A percentile compares a stretch with the other conserved stretches of the same genome.
phyloP scores from a whole-genome alignment of 1,140 invertebrate genomes.

The Olivierus martensii region DNA sequence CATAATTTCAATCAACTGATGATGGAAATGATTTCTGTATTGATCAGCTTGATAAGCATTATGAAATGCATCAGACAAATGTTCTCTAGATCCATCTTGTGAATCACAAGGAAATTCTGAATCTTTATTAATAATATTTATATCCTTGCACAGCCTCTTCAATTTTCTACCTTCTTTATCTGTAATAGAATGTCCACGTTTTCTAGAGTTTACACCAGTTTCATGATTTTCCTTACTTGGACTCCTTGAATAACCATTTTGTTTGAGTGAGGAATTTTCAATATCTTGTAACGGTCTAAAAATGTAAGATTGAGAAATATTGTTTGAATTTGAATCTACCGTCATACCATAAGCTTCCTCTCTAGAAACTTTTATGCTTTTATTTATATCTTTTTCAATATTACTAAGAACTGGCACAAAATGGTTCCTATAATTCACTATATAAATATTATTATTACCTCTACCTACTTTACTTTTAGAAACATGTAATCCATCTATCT shows the following conservation, averaged over 20 bases:
- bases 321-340: too few relatives aligned
- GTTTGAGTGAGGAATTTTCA: too few relatives aligned
- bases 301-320: too few relatives aligned
- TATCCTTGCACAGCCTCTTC: conserved; percentile 2
- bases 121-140: conserved; percentile 6
- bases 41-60: too few relatives aligned
- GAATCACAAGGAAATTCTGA: conserved; percentile 3
- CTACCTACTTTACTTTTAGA: conserved; percentile 6
- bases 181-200: conserved; percentile 6
- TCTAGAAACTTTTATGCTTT: conserved; percentile 7
- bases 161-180: neutral
- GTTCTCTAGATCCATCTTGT: neutral
- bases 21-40: neutral
- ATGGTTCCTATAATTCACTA: conserved; percentile 13
- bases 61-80: too few relatives aligned
- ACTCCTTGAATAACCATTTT: too few relatives aligned
- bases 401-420: conserved; percentile 10
- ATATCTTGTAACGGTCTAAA: too few relatives aligned
- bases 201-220: too few relatives aligned
- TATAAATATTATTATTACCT: conserved; percentile 10
- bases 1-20: conserved; percentile 4
- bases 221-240: too few relatives aligned
- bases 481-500: conserved; percentile 9
- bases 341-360: neutral
- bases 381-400: conserved; percentile 8